Evolutionary conservation across 2,797 vertebrate genomes (phyloP), one percentile per base, ranked within the genome.

Genomic region (Scolopax bukidnonensis): DNA sequence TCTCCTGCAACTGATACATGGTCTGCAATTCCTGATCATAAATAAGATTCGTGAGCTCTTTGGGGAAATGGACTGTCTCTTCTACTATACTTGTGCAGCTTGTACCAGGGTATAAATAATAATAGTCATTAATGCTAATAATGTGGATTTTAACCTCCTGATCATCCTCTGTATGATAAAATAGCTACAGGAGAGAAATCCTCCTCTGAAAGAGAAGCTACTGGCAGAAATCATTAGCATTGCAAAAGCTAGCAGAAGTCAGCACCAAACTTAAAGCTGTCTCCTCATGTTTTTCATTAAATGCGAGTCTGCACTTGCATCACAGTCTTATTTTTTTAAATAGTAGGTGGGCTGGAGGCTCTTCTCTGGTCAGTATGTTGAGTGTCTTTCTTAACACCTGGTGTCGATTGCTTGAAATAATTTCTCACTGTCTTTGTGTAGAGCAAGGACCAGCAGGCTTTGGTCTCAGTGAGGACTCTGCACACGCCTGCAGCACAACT

Each of bases 61-160:
- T 87, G 59, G 67, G 68, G 80, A 92, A 93, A 94, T 74, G 80
- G 84, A 84, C 77, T 84, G 59, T 90, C 67, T 93, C 77, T 87
- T 93, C 71, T 74, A 56, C 54, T 84, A 41, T 36, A 89, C 86
- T 76, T 80, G 43, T 89, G 63, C 70, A 87, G 51, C 83, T 82
- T 74, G 19, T 67, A 81, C 20, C 79, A 14, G 43, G 16, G 54
- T 88, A 95, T 95, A 95, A 95, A 95, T 95, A 96, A 96, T 96
- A 96, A 91, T 82, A 91, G 91, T 84, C 89, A 94, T 95, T 95
- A 95, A 94, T 90, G 95, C 63, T 94, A 96, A 95, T 95, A 86
- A 94, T 87, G 51, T 95, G 60, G 1, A 10, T 88, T 96, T 97
- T 95, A 96, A 95, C 83, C 93, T 95, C 78, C 68, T 63, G 88